Percentiles rank a stretch among this genome's conserved stretches.
These are phyloP conservation scores for Desoria tigrina DNA, from an alignment of 2,888 invertebrate genomes.

Conservation along the genomic window DNA sequence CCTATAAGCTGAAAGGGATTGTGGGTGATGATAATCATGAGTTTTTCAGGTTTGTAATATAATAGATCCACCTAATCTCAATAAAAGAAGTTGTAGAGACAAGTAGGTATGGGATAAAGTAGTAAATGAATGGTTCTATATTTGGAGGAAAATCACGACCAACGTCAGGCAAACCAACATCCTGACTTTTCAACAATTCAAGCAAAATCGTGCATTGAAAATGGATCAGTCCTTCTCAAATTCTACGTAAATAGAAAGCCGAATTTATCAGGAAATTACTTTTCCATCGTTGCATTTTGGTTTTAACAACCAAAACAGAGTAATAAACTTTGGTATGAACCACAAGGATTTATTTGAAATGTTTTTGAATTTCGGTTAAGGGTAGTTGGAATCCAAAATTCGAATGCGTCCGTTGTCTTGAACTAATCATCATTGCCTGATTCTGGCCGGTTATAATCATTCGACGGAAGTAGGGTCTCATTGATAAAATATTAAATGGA, in stretches of 20 bases:
- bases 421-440: too few species aligned
- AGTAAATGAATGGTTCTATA: constrained; percentile 13
- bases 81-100: background rate
- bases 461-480: too few species aligned
- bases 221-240: constrained; percentile 20
- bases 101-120: background rate
- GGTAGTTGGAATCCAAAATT: background rate
- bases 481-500: too few species aligned
- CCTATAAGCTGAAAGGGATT: too few species aligned
- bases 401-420: too few species aligned
- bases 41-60: background rate
- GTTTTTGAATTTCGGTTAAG: too few species aligned
- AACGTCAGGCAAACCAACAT: constrained; percentile 31
- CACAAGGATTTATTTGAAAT: background rate
- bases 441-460: too few species aligned
- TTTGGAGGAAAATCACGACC: constrained; percentile 40
- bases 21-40: too few species aligned
- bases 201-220: constrained; percentile 28
- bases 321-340: background rate
- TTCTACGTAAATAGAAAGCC: too few species aligned
- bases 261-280: too few species aligned
- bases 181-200: constrained; percentile 34
- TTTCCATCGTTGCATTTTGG: too few species aligned
- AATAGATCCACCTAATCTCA: background rate
- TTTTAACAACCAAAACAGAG: too few species aligned